Evolutionary conservation across 30 jellyfish, hydroid and myxozoan species (phyloP), one percentile per base, ranked within the genome.

Genomic region (Sanderia malayensis): DNA sequence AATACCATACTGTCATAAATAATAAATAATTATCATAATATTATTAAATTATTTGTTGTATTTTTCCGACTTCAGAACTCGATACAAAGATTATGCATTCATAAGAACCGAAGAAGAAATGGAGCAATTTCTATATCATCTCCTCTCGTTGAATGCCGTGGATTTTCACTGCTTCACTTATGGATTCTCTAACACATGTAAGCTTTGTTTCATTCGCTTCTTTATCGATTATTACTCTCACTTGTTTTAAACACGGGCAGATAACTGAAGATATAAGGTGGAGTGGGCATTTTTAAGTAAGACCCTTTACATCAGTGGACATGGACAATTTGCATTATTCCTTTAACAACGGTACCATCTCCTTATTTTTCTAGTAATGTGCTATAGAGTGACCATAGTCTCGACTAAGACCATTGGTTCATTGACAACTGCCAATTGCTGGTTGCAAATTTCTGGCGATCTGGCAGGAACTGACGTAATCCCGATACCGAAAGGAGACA

Each of bases 71-170:
- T n/a, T n/a, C n/a, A 89, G 97, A 29, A 73, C 88, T 77, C 67
- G 97, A 31, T 89, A 89, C 32, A 89, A 89, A 82, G 95, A 89
- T 1, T 89, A 89, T 33, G 93, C 97, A 4, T 89, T 89, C 67
- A 81, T 89, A 22, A 80, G 97, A 58, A 79, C 97, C 19, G 97
- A 89, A 28, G 97, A 89, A 62, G 94, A 82, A 62, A 81, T 89
- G 95, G 97, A 89, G 70, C 97, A 89, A 74, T 89, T 89, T 45
- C 71, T 89, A 59, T 81, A 71, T 63, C 97, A 89, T 62, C 87
- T 89, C 22, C 80, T 89, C 21, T 89, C 97, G 1, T 62, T 89
- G 64, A 89, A 89, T 75, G 97, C 97, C 4, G 97, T 89, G 27
- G 95, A 89, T 28, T 89, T 89, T 86, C 76, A 53, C 72, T 89